phyloP scores from a whole-genome alignment of 2,888 invertebrate species.

The Pedicia rivosa region DNA sequence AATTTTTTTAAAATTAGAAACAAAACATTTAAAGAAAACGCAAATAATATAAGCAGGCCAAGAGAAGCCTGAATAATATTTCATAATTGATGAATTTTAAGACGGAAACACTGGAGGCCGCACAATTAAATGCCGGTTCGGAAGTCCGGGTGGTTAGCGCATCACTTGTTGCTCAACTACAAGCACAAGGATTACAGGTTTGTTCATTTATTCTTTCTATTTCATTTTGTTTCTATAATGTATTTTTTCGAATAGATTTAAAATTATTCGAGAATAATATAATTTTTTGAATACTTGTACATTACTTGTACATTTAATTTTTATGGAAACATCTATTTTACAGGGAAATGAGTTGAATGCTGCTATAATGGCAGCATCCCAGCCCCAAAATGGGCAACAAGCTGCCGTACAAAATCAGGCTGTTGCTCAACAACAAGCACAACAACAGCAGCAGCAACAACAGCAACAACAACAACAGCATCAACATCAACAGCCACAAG shows the following conservation, averaged over 20 bases:
- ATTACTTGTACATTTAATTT: too few species aligned
- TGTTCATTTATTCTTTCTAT: background rate
- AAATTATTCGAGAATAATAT: background rate
- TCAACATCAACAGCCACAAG: constrained; percentile 12
- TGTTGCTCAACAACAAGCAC: constrained; percentile 5
- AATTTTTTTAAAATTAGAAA: too few species aligned
- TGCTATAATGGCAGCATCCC: constrained; percentile 17
- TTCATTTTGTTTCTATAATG: background rate
- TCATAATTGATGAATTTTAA: too few species aligned
- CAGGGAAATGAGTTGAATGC: constrained; percentile 17
- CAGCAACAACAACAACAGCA: constrained; percentile 8
- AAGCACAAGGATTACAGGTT: constrained; percentile 33
- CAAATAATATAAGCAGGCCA: too few species aligned
- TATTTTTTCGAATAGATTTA: background rate
- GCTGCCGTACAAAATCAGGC: constrained; percentile 11
- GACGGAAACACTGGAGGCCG: constrained; percentile 13
- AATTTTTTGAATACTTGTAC: too few species aligned
- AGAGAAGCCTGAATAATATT: too few species aligned
- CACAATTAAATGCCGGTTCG: constrained; percentile 14
- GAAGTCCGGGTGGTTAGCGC: constrained; percentile 38
- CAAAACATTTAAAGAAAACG: too few species aligned
- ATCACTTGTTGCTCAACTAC: constrained; percentile 39
- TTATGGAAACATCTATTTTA: background rate
- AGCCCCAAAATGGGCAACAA: constrained; percentile 12
- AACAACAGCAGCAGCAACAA: constrained; percentile 5